phyloP scores from a whole-genome alignment of 2,113 vertebrate genomes.

The Pelecanus crispus region DNA sequence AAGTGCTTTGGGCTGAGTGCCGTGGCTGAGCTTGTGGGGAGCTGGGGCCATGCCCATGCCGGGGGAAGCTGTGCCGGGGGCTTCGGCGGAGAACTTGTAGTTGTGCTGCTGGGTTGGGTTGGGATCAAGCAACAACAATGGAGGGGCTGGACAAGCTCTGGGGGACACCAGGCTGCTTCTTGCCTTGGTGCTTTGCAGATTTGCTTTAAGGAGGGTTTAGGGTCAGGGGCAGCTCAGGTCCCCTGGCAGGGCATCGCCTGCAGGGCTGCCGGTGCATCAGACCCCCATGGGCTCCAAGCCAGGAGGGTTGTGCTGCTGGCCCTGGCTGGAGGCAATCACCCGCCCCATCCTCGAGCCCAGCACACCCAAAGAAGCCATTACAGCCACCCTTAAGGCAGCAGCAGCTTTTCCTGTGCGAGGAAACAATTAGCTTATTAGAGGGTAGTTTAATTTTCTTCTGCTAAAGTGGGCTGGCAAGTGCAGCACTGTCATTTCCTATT shows the following conservation, averaged over 20 bases:
- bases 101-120: not conserved
- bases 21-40: not conserved
- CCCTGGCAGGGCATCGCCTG: accelerated
- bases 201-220: not conserved
- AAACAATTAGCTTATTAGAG: slow-evolving; percentile 28
- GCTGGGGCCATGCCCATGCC: not conserved
- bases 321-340: not conserved
- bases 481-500: slow-evolving; percentile 30
- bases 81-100: accelerated
- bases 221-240: not conserved
- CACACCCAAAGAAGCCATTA: not conserved
- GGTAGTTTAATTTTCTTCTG: not conserved
- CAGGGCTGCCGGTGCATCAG: accelerated
- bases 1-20: not conserved
- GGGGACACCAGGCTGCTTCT: not conserved
- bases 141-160: not conserved
- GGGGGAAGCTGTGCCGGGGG: not conserved
- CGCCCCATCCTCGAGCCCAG: accelerated
- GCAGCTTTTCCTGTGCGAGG: slow-evolving; percentile 27
- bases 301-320: not conserved
- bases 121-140: accelerated
- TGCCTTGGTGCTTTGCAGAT: not conserved
- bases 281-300: not conserved
- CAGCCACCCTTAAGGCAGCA: not conserved
- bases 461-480: not conserved